Evolutionary conservation across 2,797 vertebrate genomes (phyloP), one percentile per base, ranked within the genome.

Genomic region (Borostomias antarcticus): DNA sequence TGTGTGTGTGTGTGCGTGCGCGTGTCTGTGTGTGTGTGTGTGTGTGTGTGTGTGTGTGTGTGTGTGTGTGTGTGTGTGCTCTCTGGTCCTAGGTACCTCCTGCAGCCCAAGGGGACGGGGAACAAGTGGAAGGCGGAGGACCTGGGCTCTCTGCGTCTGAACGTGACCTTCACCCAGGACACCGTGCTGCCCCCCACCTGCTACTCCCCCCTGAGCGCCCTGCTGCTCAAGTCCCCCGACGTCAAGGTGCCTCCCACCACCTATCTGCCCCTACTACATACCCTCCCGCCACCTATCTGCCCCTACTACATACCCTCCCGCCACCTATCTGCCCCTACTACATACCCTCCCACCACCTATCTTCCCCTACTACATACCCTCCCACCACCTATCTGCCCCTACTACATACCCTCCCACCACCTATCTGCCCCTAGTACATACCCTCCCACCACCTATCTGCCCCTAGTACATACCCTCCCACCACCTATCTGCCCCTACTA

Each of bases 111-210:
- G 92, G 96, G 96, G 79, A 98, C 96, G 51, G 95, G 97, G 79
- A 96, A 91, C 82, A 98, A 98, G 78, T 94, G 94, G 29, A 98
- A 97, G 89, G 91, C 89, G 15, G 97, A 98, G 74, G 97, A 98
- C 81, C 86, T 98, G 64, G 97, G 97, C 19, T 98, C 96, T 2
- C 88, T 99, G 78, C 92, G 96, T 33, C 83, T 99, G 81, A 96
- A 96, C 78, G 94, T 99, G 80, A 95, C 91, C 83, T 99, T 98
- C 77, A 96, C 95, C 59, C 96, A 99, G 89, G 97, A 99, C 89
- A 96, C 80, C 11, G 96, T 99, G 62, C 94, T 98, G 90, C 94
- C 96, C 9, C 94, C 97, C 73, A 86, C 92, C 74, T 95, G 91
- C 88, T 99, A 99, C 69, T 64, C 70, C 57, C 86, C 93, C 67